Evolutionary conservation across 2,113 vertebrate genomes (phyloP).

Genomic region (Mirounga angustirostris): DNA sequence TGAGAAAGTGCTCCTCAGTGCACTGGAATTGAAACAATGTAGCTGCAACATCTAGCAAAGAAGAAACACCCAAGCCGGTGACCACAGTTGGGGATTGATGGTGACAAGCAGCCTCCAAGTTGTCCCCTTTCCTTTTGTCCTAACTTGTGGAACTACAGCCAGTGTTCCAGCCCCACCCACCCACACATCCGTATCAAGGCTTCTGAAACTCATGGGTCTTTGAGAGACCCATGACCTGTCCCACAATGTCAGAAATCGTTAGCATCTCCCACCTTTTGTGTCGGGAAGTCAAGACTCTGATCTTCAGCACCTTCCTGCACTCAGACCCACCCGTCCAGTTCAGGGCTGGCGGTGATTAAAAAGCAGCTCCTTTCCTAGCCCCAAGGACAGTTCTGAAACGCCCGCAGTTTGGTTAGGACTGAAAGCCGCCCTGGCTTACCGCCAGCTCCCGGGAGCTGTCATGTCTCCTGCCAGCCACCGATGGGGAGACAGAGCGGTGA

Average conservation of each 20-base stretch:
- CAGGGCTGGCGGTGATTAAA: neutral
- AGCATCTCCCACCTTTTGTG: neutral
- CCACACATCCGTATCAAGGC: neutral
- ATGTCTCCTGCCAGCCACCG: neutral
- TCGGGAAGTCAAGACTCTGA: neutral
- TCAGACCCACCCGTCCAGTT: neutral
- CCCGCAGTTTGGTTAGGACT: accelerated
- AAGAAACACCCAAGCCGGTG: neutral
- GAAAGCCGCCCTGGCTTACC: neutral
- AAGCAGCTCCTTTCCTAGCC: neutral
- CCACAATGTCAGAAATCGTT: accelerated
- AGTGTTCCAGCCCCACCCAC: neutral
- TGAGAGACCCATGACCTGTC: neutral
- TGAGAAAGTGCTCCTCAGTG: neutral
- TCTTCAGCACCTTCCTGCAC: neutral
- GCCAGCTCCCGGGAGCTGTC: neutral
- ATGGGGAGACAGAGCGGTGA: too few relatives aligned
- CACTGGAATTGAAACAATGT: neutral
- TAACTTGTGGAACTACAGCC: neutral
- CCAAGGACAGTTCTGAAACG: neutral
- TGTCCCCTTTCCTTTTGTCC: neutral
- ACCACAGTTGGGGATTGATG: neutral
- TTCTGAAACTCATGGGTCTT: neutral
- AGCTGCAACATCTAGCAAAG: neutral
- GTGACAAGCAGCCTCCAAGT: neutral